Conservation (phyloP, 2,888 invertebrate species). For the Atherix ibis region DNA sequence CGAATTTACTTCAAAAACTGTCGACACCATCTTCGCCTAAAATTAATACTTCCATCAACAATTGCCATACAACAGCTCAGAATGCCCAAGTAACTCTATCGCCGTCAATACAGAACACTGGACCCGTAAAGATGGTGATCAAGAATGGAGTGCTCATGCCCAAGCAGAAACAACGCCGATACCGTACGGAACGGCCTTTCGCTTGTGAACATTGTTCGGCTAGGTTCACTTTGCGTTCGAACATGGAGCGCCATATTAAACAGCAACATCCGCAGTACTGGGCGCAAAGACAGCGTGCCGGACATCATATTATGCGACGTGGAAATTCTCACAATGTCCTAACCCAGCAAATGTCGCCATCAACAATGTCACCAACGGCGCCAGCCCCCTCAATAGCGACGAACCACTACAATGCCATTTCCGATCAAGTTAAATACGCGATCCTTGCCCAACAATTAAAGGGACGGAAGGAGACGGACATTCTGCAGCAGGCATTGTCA, state of each 20-base stretch:
- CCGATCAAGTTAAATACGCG: conserved; percentile 57
- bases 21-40: conserved; percentile 3
- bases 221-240: conserved; percentile 77
- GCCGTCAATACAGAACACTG: conserved; percentile 29
- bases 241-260: conserved; percentile 89
- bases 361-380: conserved; percentile 8
- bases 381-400: conserved; percentile 19
- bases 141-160: conserved; percentile 83
- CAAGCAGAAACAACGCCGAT: conserved; percentile 79
- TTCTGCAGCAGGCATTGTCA: conserved; percentile 28
- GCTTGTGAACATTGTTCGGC: conserved; percentile 83
- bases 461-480: conserved; percentile 34
- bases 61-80: conserved; percentile 7
- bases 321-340: conserved; percentile 16
- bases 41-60: conserved; percentile 6
- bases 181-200: conserved; percentile 80
- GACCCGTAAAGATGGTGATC: conserved; percentile 66
- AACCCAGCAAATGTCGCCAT: conserved; percentile 14
- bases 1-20: conserved; percentile 4
- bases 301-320: conserved; percentile 33
- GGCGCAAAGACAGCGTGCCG: conserved; percentile 58
- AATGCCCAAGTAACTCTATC: conserved; percentile 9
- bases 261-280: conserved; percentile 86
- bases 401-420: conserved; percentile 33
- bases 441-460: conserved; percentile 65